These are phyloP conservation scores for Prionailurus viverrinus DNA, from an alignment of 2,113 vertebrate genomes.

Conservation along the genomic window DNA sequence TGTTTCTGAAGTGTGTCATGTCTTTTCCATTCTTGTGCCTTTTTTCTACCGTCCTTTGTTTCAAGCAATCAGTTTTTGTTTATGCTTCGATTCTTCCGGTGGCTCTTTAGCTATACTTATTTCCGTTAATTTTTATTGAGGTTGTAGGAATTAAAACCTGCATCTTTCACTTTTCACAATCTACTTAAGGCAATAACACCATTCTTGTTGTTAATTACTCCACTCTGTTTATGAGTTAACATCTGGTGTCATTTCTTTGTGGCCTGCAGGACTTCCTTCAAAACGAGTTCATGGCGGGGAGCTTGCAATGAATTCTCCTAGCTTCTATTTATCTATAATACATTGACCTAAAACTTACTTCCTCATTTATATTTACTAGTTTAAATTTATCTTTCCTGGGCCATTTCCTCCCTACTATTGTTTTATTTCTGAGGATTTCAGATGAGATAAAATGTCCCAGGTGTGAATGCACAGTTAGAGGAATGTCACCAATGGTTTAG, in stretches of 20 bases:
- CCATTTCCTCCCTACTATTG: not conserved
- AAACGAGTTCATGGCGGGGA: not conserved
- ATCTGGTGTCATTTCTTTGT: not conserved
- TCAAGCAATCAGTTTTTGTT: not conserved
- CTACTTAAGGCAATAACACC: not conserved
- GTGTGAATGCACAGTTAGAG: not conserved
- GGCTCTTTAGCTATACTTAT: not conserved
- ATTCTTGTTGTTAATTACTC: not conserved
- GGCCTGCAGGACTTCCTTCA: not conserved
- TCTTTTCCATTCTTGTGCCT: not conserved
- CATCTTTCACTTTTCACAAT: not conserved
- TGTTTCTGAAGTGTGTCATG: not conserved
- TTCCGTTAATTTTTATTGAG: not conserved
- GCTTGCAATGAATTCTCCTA: not conserved
- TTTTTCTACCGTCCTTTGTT: not conserved
- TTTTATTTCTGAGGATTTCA: not conserved
- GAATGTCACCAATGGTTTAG: not conserved
- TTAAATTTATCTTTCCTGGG: not conserved
- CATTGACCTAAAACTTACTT: no score
- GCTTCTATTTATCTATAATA: not conserved
- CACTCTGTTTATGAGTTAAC: not conserved
- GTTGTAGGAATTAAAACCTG: not conserved
- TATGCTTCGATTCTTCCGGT: not conserved
- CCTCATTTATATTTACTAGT: no score
- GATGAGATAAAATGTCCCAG: not conserved